Conservation (phyloP, 2,888 invertebrate species). For the Drosophila prolongata region DNA sequence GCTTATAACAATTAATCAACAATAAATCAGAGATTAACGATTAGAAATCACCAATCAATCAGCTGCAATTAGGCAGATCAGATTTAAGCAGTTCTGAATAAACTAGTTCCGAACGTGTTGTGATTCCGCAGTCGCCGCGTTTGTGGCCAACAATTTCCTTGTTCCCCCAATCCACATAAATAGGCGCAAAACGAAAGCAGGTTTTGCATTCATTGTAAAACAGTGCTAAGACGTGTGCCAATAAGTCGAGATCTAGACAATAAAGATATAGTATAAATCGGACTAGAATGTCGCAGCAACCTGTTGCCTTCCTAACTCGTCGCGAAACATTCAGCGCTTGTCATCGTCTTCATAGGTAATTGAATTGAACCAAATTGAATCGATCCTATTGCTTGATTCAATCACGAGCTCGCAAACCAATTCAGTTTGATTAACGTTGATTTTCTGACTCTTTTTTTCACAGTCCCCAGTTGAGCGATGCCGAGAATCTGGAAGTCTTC, state of each 20-base stretch:
- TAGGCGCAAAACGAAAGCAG: constrained; percentile 57
- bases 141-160: constrained; percentile 37
- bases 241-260: background rate
- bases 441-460: background rate
- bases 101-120: constrained; percentile 18
- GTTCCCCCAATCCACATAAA: constrained; percentile 55
- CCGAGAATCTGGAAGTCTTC: constrained; percentile 92
- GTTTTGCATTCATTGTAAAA: constrained; percentile 66
- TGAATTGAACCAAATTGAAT: constrained; percentile 1
- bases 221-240: constrained; percentile 56
- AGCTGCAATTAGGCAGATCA: background rate
- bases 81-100: constrained; percentile 2
- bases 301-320: constrained; percentile 90
- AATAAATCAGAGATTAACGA: background rate
- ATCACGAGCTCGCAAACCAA: constrained; percentile 68
- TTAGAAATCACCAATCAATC: background rate
- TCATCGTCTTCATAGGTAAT: constrained; percentile 6
- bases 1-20: background rate
- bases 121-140: constrained; percentile 3
- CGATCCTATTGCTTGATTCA: background rate
- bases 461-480: constrained; percentile 90
- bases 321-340: constrained; percentile 93
- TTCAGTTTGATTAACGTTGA: constrained; percentile 74
- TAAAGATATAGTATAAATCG: background rate
- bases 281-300: constrained; percentile 80